A percentile compares a stretch with the other conserved stretches of the same genome.
These are phyloP conservation scores for Lysandra coridon DNA, from an alignment of 2,888 invertebrate genomes.

Conservation along the genomic window DNA sequence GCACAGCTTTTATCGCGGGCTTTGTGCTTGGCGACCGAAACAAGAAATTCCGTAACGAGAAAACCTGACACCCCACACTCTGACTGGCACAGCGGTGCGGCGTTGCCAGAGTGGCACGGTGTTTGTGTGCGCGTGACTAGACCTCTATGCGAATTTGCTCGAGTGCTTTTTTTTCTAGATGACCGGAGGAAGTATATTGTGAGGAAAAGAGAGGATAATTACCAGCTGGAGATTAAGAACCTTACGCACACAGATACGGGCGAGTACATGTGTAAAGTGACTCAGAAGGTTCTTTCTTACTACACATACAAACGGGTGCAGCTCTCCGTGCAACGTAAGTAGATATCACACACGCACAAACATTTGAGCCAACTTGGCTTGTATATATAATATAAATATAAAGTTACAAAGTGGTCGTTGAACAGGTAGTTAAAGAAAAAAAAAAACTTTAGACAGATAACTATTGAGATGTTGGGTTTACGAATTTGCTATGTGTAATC, in stretches of 20 bases:
- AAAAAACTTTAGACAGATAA: too few species aligned
- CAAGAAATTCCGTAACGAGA: too few species aligned
- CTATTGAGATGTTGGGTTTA: too few species aligned
- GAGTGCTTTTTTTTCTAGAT: conserved; percentile 44
- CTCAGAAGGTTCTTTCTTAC: conserved; percentile 63
- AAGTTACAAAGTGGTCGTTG: too few species aligned
- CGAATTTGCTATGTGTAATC: too few species aligned
- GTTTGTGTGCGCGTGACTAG: too few species aligned
- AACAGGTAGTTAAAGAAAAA: too few species aligned
- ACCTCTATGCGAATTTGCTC: too few species aligned
- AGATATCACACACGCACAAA: neutral
- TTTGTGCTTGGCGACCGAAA: neutral
- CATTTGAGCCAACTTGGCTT: neutral
- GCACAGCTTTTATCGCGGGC: neutral
- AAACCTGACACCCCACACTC: too few species aligned
- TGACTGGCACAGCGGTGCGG: too few species aligned
- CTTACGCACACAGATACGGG: conserved; percentile 64
- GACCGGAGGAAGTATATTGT: conserved; percentile 57
- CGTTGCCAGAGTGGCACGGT: too few species aligned
- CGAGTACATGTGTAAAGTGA: conserved; percentile 66
- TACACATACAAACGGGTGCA: conserved; percentile 62
- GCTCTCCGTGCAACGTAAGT: conserved; percentile 67
- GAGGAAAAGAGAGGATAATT: conserved; percentile 48
- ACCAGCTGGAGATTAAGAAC: conserved; percentile 62
- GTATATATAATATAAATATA: too few species aligned